These are phyloP conservation scores for Chionodraco myersi DNA, from an alignment of 2,113 vertebrate species.

Conservation along the genomic window DNA sequence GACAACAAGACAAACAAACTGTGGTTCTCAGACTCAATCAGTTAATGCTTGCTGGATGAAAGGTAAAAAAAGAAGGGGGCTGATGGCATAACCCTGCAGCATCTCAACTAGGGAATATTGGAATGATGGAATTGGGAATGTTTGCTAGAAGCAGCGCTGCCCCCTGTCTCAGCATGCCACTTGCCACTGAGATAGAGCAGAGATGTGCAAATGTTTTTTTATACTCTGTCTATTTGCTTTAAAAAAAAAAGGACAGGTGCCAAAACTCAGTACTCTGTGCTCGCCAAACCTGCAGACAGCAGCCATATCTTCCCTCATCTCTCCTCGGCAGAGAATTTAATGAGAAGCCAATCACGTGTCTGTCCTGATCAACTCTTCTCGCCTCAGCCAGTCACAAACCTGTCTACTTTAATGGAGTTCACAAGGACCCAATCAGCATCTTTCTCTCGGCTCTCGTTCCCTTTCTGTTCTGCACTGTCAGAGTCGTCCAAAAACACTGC, in stretches of 20 bases:
- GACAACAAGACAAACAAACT: background rate
- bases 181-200: conserved; percentile 9
- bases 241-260: conserved; percentile 34
- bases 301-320: conserved; percentile 30
- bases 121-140: conserved; percentile 31
- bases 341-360: conserved; percentile 67
- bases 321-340: conserved; percentile 44
- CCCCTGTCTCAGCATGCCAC: conserved; percentile 54
- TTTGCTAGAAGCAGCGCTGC: conserved; percentile 9
- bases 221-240: background rate
- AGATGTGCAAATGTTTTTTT: conserved; percentile 21
- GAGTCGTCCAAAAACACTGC: conserved; percentile 17
- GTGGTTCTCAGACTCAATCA: background rate
- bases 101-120: conserved; percentile 22
- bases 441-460: conserved; percentile 1
- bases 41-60: background rate
- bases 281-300: conserved; percentile 42
- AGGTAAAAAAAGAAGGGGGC: too few relatives aligned
- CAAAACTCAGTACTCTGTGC: conserved; percentile 31
- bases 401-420: conserved; percentile 59
- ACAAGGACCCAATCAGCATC: conserved; percentile 50
- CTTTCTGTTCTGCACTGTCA: conserved; percentile 45
- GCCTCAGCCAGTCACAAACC: conserved; percentile 60
- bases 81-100: background rate
- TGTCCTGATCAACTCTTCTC: conserved; percentile 52